Evolutionary conservation across 2,113 vertebrate species (phyloP), one percentile per base, ranked within the genome.

Genomic region (Pteropus alecto): DNA sequence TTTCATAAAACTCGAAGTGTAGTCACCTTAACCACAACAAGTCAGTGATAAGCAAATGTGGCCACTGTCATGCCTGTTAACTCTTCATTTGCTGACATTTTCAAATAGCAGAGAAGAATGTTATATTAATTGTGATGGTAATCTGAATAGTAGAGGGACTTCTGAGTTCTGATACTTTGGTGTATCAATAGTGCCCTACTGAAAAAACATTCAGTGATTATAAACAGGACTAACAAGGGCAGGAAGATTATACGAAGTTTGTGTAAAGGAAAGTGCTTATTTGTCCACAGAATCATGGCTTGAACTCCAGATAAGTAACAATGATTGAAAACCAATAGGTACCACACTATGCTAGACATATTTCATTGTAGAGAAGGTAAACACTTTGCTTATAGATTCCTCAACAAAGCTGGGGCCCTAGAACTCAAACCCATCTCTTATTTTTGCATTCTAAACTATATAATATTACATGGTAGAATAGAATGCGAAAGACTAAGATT

Each of bases 1-100:
- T 96, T 61, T 82, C 87, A 77, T 96, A 92, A 94, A 92, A 94
- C 22, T 89, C 67, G 43, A 76, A 54, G 30, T 87, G 33, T 33
- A 43, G n/a, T 92, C 87, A 84, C 28, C 54, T 79, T 63, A 87
- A 58, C 56, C 28, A 77, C 24, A 83, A 51, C 91, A 95, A 33
- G 54, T 77, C 83, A 79, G 28, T 82, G 24, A 67, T 58, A 68
- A 73, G 28, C 33, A 79, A 76, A 77, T 14, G 7, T 2, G 1
- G 0, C 56, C 60, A n/a, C 22, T 84, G 13, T 56, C 26, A 46
- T 22, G 6, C 18, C 61, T 68, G 3, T 73, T 92, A 90, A 95
- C 35, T 22, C 38, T 94, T 68, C 56, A 21, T 13, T 7, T 0
- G 24, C n/a, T n/a, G 12, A 67, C 7, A 58, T 68, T 54, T 82